These are phyloP conservation scores for Atethmia centrago DNA, from an alignment of 2,888 invertebrate genomes.

Conservation along the genomic window DNA sequence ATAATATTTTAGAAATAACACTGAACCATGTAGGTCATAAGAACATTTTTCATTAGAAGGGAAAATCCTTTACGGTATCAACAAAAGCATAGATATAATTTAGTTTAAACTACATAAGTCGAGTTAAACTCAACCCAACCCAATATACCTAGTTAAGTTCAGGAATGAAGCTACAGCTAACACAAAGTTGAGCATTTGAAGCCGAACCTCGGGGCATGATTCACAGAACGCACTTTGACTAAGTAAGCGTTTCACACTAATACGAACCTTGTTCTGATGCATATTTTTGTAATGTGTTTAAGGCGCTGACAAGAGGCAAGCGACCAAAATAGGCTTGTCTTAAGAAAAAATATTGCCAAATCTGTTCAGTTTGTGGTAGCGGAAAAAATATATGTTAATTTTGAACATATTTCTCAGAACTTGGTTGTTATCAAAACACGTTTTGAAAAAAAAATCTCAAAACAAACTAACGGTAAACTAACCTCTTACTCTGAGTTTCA, in stretches of 20 bases:
- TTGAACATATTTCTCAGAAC: too few relatives aligned
- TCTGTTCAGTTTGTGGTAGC: too few relatives aligned
- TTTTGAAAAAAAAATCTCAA: too few relatives aligned
- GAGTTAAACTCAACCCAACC: not conserved
- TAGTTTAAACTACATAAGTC: too few relatives aligned
- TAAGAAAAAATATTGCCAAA: too few relatives aligned
- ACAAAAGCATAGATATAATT: not conserved
- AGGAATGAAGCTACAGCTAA: conserved; percentile 25
- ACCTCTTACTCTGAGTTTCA: too few relatives aligned
- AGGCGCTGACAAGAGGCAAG: too few relatives aligned
- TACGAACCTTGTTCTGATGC: not conserved
- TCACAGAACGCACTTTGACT: not conserved
- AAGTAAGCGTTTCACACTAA: too few relatives aligned
- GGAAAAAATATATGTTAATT: too few relatives aligned
- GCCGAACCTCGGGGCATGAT: conserved; percentile 17
- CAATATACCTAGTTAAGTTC: conserved; percentile 18
- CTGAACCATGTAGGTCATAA: not conserved
- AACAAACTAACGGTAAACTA: too few relatives aligned
- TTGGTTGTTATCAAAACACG: too few relatives aligned
- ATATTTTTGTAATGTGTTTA: not conserved
- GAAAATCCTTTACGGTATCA: not conserved
- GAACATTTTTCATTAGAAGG: not conserved
- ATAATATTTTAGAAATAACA: not conserved
- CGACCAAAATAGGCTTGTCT: too few relatives aligned
- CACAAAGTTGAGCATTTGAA: conserved; percentile 39